Base-by-base conservation (phyloP, 2,888 invertebrate species). In the Papilio demoleus region DNA sequence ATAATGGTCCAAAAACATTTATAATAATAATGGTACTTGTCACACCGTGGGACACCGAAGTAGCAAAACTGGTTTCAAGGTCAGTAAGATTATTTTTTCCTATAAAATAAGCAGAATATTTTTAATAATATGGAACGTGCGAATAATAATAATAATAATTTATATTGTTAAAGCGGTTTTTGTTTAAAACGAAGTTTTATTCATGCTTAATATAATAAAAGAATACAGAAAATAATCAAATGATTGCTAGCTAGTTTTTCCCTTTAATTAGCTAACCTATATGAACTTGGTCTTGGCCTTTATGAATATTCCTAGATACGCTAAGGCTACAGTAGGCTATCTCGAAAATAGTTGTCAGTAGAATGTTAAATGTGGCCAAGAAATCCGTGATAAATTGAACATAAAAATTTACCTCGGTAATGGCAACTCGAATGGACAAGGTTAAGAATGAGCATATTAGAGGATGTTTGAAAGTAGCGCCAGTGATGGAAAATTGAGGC, bases 41-140 rank as follows among this genome's bases (percentile, higher is more conserved):
- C 4, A 24, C 1, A 12, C 12, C 53, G n/a, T 53, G 53, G n/a
- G n/a, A 14, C 27, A 8, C n/a, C 6, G 1, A 50, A 50, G 47
- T 47, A 47, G 14, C 27, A 53, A n/a, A 67, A 67, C 36, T 19
- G 50, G 59, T 50, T 63, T 50, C 17, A 63, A 63, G 5, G 47
- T 63, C 36, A 67, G 47, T 36, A 11, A 19, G 40, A n/a, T 14
- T 5, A 9, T 59, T 59, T 38, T 22, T 59, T n/a, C 9, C 5
- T n/a, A 12, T 24, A 50, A 50, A 24, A 14, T 22, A n/a, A 47
- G 47, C 22, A 22, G 8, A 4, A 6, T 14, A 14, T 12, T 24
- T 24, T 22, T 22, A 47, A 19, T 45, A 45, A 11, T 47, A 47
- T 47, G 11, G 22, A 1, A 9, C 47, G 22, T 47, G 19, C 11